Evolutionary conservation across 2,113 vertebrate genomes (phyloP).

Genomic region (Malaclemys terrapin): DNA sequence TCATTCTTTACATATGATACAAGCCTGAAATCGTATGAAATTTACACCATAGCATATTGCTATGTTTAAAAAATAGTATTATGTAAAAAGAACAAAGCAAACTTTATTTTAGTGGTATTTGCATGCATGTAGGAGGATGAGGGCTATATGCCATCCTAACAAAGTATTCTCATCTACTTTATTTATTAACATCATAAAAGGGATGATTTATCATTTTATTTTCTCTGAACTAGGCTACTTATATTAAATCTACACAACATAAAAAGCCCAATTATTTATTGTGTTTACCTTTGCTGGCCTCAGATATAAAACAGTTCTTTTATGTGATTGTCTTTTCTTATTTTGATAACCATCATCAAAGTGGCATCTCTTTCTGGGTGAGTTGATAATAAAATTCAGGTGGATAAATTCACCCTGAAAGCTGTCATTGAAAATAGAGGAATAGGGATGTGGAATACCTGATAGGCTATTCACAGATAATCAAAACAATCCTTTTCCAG

Average conservation of each 20-base stretch:
- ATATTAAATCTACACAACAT: slow-evolving; percentile 47
- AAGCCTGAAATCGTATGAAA: not conserved
- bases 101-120: slow-evolving; percentile 25
- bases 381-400: slow-evolving; percentile 16
- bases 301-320: slow-evolving; percentile 46
- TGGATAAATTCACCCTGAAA: slow-evolving; percentile 51
- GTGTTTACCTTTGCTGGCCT: slow-evolving; percentile 56
- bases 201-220: slow-evolving; percentile 44
- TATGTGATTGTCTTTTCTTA: slow-evolving; percentile 31
- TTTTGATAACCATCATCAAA: slow-evolving; percentile 60
- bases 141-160: slow-evolving; percentile 14
- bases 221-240: slow-evolving; percentile 35
- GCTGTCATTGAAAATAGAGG: slow-evolving; percentile 55
- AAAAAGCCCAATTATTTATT: slow-evolving; percentile 47
- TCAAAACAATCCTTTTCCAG: slow-evolving; percentile 45
- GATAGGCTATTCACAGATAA: slow-evolving; percentile 48
- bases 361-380: slow-evolving; percentile 30
- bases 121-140: slow-evolving; percentile 25
- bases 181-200: slow-evolving; percentile 62
- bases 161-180: slow-evolving; percentile 44
- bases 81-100: slow-evolving; percentile 35
- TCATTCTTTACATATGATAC: not conserved
- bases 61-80: not conserved
- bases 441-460: not conserved
- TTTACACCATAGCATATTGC: not conserved